Base-by-base conservation (phyloP, 1,140 invertebrate species). In the Drosophila azteca region DNA sequence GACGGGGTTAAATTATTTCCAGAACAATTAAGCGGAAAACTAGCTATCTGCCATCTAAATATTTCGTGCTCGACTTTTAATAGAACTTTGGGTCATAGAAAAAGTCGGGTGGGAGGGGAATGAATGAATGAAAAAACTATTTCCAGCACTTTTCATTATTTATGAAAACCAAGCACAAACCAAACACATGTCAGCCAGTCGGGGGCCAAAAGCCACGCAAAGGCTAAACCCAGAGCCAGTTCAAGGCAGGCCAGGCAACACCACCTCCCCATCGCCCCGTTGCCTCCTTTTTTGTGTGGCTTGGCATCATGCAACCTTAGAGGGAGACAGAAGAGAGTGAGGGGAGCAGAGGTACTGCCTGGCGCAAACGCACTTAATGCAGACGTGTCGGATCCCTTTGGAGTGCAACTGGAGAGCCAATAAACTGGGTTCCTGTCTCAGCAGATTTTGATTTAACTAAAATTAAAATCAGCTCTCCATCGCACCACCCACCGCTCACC, bases 401-500 rank as follows among this genome's bases (percentile, higher is more conserved):
- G 50, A 61, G 24, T 53, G 35, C 41, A 46, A n/a, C n/a, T 39
- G 24, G 8, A 29, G 22, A 26, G 15, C 43, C 44, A 15, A 48
- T 73, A 63, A 71, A 39, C 11, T 11, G 35, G 39, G 39, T 20
- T 43, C 39, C 29, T 62, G 65, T 39, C 35, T 79, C 67, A 84
- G 73, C 77, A 74, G 63, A 64, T 68, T 84, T 77, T 62, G 67
- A 84, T 76, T 84, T 63, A 73, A 77, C 73, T 74, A 44, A 72
- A 84, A 76, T 67, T 66, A 79, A 72, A 84, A 84, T 83, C 80
- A 79, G 63, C 15, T 1, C 48, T 2, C 7, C 17, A 20, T 20
- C 17, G 17, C 17, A 20, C 17, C 17, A 20, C 17, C 17, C 17
- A 20, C 17, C 17, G 1, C 17, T 0, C 17, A 20, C 17, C 31